Evolutionary conservation across 2,797 vertebrate genomes (phyloP).

Genomic region (Xenopus petersii): DNA sequence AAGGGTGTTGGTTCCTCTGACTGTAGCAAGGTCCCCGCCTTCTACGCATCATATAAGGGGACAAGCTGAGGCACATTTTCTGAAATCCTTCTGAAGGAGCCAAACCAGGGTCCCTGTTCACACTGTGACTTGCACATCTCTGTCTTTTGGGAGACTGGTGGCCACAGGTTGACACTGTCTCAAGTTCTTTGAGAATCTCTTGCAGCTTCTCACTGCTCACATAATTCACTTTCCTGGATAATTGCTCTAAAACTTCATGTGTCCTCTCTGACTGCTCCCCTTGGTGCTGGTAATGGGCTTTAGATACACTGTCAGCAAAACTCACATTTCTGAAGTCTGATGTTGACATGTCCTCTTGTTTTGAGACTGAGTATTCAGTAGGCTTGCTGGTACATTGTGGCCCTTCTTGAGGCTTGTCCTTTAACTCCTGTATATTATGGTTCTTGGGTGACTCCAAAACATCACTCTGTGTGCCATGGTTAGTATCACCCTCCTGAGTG

Average conservation of each 20-base stretch:
- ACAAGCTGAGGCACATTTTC: slow-evolving; percentile 66
- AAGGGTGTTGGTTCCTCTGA: slow-evolving; percentile 52
- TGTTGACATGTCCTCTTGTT: neutral
- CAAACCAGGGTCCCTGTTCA: slow-evolving; percentile 46
- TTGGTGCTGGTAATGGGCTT: slow-evolving; percentile 18
- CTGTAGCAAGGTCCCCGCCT: slow-evolving; percentile 67
- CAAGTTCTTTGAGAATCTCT: slow-evolving; percentile 87
- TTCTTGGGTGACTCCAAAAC: too few species aligned
- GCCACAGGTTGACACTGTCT: slow-evolving; percentile 62
- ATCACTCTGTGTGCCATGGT: neutral
- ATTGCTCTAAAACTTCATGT: slow-evolving; percentile 24
- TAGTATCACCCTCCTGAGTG: neutral
- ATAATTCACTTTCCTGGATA: slow-evolving; percentile 64
- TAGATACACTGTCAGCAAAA: neutral
- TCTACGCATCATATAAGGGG: slow-evolving; percentile 75
- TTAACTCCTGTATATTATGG: too few species aligned
- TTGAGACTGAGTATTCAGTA: neutral
- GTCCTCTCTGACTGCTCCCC: slow-evolving; percentile 42
- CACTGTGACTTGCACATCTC: neutral
- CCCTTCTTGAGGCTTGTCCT: neutral
- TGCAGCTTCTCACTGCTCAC: slow-evolving; percentile 85
- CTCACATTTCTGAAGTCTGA: neutral
- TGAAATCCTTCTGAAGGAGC: slow-evolving; percentile 51
- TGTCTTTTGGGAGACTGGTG: slow-evolving; percentile 52
- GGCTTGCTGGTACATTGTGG: neutral